A percentile compares a stretch with the other conserved stretches of the same genome.
Conservation (phyloP, 1,140 invertebrate genomes). For the Potamilus streckersoni region DNA sequence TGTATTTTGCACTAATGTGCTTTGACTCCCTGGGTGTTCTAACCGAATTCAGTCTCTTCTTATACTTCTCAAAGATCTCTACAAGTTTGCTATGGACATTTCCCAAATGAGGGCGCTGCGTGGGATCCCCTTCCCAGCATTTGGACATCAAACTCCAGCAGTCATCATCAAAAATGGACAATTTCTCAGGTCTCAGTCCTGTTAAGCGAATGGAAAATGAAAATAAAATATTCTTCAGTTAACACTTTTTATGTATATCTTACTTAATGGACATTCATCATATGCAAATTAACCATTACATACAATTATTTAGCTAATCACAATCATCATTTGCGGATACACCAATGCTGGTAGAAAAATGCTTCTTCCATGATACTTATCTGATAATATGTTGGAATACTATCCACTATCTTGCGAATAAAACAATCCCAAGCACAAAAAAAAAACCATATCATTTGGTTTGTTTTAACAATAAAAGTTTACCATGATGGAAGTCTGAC, state of each 20-base stretch:
- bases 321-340: neutral
- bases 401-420: too few relatives aligned
- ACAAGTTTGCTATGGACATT: slow-evolving; percentile 78
- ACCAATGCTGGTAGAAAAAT: neutral
- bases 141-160: slow-evolving; percentile 89
- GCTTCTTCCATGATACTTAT: neutral
- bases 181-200: slow-evolving; percentile 80
- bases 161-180: slow-evolving; percentile 80
- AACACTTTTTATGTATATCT: too few relatives aligned
- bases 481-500: too few relatives aligned
- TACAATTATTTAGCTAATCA: neutral
- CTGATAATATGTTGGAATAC: neutral
- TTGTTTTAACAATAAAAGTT: too few relatives aligned
- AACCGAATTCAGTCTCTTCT: slow-evolving; percentile 8
- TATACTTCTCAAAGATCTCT: slow-evolving; percentile 36
- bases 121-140: slow-evolving; percentile 85
- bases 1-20: too few relatives aligned
- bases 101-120: slow-evolving; percentile 81
- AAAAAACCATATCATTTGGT: too few relatives aligned
- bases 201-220: slow-evolving; percentile 21
- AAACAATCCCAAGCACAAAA: too few relatives aligned
- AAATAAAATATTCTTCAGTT: neutral
- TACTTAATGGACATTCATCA: neutral
- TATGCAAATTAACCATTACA: neutral
- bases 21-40: too few relatives aligned